phyloP scores from a whole-genome alignment of 2,888 invertebrate genomes.

The Morpho deidamia region DNA sequence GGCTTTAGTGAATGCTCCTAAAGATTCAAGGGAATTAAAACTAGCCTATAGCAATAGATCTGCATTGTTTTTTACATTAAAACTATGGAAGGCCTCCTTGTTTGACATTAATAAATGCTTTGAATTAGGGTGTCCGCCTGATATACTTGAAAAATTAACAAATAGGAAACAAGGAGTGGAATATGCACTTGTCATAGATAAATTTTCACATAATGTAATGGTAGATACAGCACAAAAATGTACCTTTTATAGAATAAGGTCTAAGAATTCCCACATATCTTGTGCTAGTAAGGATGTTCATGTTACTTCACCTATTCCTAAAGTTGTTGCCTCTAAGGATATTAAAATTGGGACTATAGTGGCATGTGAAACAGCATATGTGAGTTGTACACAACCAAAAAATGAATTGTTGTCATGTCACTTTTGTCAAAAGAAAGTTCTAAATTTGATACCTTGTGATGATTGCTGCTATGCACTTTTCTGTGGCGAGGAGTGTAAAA shows the following conservation, averaged over 20 bases:
- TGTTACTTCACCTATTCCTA: too few relatives aligned
- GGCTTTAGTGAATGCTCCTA: slow-evolving; percentile 33
- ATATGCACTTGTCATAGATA: too few relatives aligned
- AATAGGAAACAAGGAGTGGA: slow-evolving; percentile 16
- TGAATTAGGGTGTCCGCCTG: slow-evolving; percentile 27
- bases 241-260: too few relatives aligned
- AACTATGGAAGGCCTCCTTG: slow-evolving; percentile 25
- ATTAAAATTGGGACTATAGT: slow-evolving; percentile 34
- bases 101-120: slow-evolving; percentile 33
- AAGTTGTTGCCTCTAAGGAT: slow-evolving; percentile 25
- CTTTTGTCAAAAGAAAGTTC: slow-evolving; percentile 28
- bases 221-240: too few relatives aligned
- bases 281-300: too few relatives aligned
- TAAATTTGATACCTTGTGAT: slow-evolving; percentile 33
- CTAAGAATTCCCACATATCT: too few relatives aligned
- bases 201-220: too few relatives aligned
- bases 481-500: slow-evolving; percentile 30
- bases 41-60: slow-evolving; percentile 36
- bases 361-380: slow-evolving; percentile 30
- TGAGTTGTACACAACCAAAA: slow-evolving; percentile 7
- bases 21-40: slow-evolving; percentile 26
- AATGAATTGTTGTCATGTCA: slow-evolving; percentile 26
- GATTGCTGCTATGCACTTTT: slow-evolving; percentile 30
- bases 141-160: slow-evolving; percentile 27
- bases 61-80: slow-evolving; percentile 23